Evolutionary conservation across 2,797 vertebrate genomes (phyloP).

Genomic region (Spinus pinus): DNA sequence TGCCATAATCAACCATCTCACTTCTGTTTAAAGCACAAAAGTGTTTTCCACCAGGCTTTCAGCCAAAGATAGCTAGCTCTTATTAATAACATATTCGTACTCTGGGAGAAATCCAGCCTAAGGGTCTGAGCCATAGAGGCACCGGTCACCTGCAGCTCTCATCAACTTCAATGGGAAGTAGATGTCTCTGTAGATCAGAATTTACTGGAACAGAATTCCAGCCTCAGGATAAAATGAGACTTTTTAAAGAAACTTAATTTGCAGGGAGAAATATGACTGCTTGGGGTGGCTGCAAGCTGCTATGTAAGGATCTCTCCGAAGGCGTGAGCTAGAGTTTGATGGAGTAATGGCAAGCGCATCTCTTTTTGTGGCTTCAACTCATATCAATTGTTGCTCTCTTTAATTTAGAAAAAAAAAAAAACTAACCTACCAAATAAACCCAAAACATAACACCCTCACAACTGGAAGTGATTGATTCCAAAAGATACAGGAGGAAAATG

Average conservation of each 20-base stretch:
- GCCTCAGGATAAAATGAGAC: slow-evolving; percentile 39
- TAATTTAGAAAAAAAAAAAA: neutral
- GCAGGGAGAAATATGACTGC: slow-evolving; percentile 14
- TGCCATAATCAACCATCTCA: neutral
- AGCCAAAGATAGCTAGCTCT: neutral
- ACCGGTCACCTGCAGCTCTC: slow-evolving; percentile 31
- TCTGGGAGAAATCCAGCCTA: slow-evolving; percentile 37
- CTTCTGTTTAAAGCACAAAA: neutral
- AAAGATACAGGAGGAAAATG: neutral
- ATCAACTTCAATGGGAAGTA: slow-evolving; percentile 48
- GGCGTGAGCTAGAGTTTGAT: neutral
- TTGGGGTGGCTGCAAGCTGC: neutral
- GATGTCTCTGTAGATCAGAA: slow-evolving; percentile 51
- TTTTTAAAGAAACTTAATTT: slow-evolving; percentile 42
- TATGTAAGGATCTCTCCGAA: neutral
- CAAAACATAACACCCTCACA: neutral
- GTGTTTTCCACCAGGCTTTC: slow-evolving; percentile 4
- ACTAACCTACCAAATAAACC: neutral
- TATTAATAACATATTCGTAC: slow-evolving; percentile 20
- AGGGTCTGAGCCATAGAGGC: slow-evolving; percentile 26
- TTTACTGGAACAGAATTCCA: slow-evolving; percentile 47
- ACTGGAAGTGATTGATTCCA: neutral
- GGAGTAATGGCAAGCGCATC: neutral
- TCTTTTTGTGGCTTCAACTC: neutral
- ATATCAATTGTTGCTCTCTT: neutral